phyloP scores from a whole-genome alignment of 2,797 vertebrate genomes.

The Calcarius lapponicus region DNA sequence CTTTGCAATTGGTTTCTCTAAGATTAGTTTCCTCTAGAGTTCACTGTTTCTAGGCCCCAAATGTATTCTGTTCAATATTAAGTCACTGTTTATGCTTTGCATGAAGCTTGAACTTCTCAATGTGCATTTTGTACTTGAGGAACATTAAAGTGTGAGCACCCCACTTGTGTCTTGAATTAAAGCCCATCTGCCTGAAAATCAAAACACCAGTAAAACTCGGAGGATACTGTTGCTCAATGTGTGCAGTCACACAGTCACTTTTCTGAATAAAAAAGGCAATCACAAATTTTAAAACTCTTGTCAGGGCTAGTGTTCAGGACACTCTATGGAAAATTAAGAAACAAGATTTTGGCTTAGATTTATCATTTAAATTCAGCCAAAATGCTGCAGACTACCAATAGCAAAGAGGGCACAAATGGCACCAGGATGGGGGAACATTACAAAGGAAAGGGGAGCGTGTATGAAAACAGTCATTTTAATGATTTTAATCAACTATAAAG shows the following conservation, averaged over 20 bases:
- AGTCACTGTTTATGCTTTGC: conserved; percentile 13
- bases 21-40: neutral
- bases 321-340: neutral
- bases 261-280: neutral
- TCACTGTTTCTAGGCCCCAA: neutral
- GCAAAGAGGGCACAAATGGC: neutral
- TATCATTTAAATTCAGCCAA: neutral
- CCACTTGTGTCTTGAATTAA: neutral
- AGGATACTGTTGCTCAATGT: neutral
- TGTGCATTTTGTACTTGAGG: neutral
- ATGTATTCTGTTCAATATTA: neutral
- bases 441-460: neutral
- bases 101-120: conserved; percentile 1
- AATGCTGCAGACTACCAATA: neutral
- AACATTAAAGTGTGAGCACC: neutral
- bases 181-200: neutral
- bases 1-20: neutral
- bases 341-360: neutral
- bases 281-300: neutral
- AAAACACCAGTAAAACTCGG: neutral
- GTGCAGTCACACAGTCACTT: neutral
- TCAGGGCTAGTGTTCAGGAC: neutral
- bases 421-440: neutral
- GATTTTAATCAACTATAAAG: neutral
- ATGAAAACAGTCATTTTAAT: neutral